Evolutionary conservation across 2,113 vertebrate genomes (phyloP).

Genomic region (Siniperca chuatsi): DNA sequence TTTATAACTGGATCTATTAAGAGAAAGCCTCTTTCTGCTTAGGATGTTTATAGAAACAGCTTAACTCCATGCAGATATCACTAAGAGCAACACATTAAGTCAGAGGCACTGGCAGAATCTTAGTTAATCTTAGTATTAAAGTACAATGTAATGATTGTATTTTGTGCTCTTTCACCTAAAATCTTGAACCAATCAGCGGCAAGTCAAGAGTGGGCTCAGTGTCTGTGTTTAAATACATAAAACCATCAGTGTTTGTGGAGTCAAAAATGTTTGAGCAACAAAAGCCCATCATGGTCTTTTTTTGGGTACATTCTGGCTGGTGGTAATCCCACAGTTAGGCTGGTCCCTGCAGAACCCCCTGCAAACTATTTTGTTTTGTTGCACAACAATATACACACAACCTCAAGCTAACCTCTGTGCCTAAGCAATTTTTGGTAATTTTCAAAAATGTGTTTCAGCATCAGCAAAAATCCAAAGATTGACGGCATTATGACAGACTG

Average conservation of each 20-base stretch:
- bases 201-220: slow-evolving; percentile 11
- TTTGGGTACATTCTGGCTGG: slow-evolving; percentile 34
- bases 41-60: slow-evolving; percentile 36
- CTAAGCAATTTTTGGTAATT: slow-evolving; percentile 51
- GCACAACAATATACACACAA: slow-evolving; percentile 52
- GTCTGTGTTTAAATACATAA: slow-evolving; percentile 41
- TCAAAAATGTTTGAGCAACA: slow-evolving; percentile 61
- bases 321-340: slow-evolving; percentile 40
- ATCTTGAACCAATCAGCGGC: slow-evolving; percentile 36
- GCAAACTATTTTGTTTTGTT: slow-evolving; percentile 63
- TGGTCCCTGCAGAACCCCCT: slow-evolving; percentile 45
- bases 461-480: slow-evolving; percentile 56
- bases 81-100: slow-evolving; percentile 25
- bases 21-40: slow-evolving; percentile 24
- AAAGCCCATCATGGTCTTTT: slow-evolving; percentile 30
- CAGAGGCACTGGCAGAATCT: slow-evolving; percentile 14
- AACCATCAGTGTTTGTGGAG: slow-evolving; percentile 47
- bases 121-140: slow-evolving; percentile 1
- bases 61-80: slow-evolving; percentile 31
- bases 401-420: slow-evolving; percentile 60
- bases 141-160: slow-evolving; percentile 31
- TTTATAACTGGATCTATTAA: slow-evolving; percentile 29
- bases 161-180: slow-evolving; percentile 34
- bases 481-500: slow-evolving; percentile 53
- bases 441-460: slow-evolving; percentile 67